Evolutionary conservation across 2,113 vertebrate species (phyloP).

Genomic region (Peromyscus californicus): DNA sequence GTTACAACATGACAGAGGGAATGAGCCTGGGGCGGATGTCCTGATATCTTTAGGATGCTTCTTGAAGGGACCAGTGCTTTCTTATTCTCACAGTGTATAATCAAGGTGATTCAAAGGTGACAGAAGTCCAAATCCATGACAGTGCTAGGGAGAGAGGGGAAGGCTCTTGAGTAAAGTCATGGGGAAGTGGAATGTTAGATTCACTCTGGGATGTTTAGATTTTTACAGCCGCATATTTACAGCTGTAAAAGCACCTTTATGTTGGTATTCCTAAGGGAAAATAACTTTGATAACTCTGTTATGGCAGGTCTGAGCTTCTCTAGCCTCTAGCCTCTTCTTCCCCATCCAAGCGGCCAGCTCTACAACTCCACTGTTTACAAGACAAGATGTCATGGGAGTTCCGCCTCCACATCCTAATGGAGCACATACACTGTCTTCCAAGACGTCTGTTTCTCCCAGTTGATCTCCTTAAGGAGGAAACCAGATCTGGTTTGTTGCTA

Average conservation of each 20-base stretch:
- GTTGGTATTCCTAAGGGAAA: slow-evolving; percentile 70
- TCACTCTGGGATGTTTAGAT: slow-evolving; percentile 57
- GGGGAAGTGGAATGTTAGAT: not conserved
- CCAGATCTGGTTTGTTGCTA: not conserved
- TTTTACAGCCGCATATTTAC: slow-evolving; percentile 59
- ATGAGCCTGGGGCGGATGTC: not conserved
- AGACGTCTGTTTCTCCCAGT: not conserved
- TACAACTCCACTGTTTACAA: slow-evolving; percentile 46
- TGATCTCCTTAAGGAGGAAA: not conserved
- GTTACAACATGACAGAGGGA: not conserved
- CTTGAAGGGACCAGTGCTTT: not conserved
- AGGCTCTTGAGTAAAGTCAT: not conserved
- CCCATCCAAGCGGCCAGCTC: slow-evolving; percentile 29
- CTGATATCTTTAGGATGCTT: not conserved
- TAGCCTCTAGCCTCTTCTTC: slow-evolving; percentile 47
- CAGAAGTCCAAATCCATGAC: not conserved
- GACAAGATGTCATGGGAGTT: slow-evolving; percentile 20
- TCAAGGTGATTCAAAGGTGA: slow-evolving; percentile 41
- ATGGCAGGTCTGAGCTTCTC: slow-evolving; percentile 61
- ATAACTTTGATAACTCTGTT: slow-evolving; percentile 73
- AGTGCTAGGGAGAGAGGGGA: not conserved
- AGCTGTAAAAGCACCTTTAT: slow-evolving; percentile 65
- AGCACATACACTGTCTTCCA: not conserved
- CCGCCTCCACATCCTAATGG: not conserved
- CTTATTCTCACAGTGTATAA: not conserved